Percentiles rank a stretch among this genome's conserved stretches.
These are phyloP conservation scores for Apocrypta bakeri DNA, from an alignment of 1,140 invertebrate genomes.

Conservation along the genomic window DNA sequence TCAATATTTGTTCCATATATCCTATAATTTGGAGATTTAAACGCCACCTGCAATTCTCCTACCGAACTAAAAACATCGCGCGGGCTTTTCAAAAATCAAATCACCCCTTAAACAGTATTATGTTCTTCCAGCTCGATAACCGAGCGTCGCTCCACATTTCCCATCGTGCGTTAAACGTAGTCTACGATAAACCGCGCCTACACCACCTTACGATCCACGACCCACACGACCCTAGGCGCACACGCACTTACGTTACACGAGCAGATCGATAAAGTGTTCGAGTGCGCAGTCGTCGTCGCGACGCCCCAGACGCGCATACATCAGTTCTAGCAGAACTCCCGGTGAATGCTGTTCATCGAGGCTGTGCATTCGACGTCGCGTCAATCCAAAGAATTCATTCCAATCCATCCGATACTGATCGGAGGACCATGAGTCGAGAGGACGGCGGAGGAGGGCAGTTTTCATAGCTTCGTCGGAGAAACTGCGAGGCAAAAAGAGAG, in stretches of 20 bases:
- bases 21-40: no score
- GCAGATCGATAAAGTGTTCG: slow-evolving; percentile 13
- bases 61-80: not conserved
- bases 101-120: not conserved
- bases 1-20: no score
- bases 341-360: not conserved
- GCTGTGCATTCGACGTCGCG: not conserved
- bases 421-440: not conserved
- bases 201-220: not conserved
- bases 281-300: slow-evolving; percentile 40
- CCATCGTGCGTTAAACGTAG: not conserved
- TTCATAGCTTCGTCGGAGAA: not conserved
- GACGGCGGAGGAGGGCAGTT: not conserved
- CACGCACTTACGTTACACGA: not conserved
- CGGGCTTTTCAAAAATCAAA: not conserved
- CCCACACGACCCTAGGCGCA: not conserved
- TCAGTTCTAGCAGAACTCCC: not conserved
- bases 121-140: not conserved
- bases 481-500: not conserved
- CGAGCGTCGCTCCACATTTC: not conserved
- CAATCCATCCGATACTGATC: not conserved
- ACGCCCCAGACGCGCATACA: slow-evolving; percentile 3
- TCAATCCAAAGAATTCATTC: not conserved
- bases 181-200: not conserved
- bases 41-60: not conserved